These are phyloP conservation scores for Epizoanthus illoricatus DNA, from an alignment of 92 coral and sea anemone species.

Conservation along the genomic window DNA sequence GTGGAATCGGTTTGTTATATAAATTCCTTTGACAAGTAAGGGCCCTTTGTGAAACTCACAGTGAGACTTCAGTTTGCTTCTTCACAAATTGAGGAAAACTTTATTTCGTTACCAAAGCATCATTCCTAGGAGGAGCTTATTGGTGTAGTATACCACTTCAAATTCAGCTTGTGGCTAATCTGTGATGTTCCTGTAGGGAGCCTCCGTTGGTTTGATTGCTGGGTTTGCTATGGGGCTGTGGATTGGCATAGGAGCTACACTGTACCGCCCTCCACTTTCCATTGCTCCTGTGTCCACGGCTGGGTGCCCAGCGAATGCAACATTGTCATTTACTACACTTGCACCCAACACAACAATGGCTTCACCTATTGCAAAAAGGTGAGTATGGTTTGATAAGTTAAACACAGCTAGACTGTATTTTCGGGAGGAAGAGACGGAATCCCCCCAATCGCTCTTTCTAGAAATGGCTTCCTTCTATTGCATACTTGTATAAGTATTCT, in stretches of 20 bases:
- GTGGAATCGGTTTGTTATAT: too few relatives aligned
- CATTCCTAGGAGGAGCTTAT: too few relatives aligned
- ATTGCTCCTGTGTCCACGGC: constrained; percentile 72
- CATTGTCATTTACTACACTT: constrained; percentile 5
- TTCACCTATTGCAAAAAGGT: constrained; percentile 26
- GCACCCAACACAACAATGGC: constrained; percentile 23
- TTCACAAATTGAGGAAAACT: too few relatives aligned
- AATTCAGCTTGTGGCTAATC: too few relatives aligned
- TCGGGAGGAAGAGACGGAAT: background rate
- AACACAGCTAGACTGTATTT: background rate
- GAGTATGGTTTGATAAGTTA: background rate
- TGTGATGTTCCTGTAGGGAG: constrained; percentile 60
- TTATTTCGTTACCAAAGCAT: too few relatives aligned
- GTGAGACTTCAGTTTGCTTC: too few relatives aligned
- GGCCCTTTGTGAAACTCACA: too few relatives aligned
- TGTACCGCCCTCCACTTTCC: constrained; percentile 77
- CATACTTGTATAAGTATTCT: too few relatives aligned
- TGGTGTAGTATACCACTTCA: too few relatives aligned
- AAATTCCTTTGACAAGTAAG: too few relatives aligned
- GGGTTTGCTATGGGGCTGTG: constrained; percentile 89
- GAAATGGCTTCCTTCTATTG: too few relatives aligned
- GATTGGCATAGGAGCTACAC: constrained; percentile 85
- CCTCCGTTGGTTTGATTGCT: constrained; percentile 65
- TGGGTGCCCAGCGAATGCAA: constrained; percentile 53
- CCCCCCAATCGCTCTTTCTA: too few relatives aligned